phyloP scores from a whole-genome alignment of 2,113 vertebrate genomes.

The Pachycephala philippinensis region DNA sequence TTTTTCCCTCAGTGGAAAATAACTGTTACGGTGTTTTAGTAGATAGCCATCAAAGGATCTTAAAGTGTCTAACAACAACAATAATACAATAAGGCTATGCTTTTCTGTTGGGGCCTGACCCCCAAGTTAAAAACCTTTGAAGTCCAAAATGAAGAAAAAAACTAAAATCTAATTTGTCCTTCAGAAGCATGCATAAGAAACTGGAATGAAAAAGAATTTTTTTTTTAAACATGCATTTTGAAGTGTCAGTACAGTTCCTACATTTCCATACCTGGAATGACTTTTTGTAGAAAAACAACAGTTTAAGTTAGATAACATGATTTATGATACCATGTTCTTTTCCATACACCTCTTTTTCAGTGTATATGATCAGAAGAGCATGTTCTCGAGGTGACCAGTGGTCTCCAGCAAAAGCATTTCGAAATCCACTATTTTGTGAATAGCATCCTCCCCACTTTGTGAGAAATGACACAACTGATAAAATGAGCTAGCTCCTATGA shows the following conservation, averaged over 20 bases:
- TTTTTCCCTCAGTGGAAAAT: neutral
- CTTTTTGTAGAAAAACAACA: conserved; percentile 43
- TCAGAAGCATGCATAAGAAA: neutral
- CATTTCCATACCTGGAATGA: conserved; percentile 40
- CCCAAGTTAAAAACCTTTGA: neutral
- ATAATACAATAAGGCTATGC: neutral
- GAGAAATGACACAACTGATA: neutral
- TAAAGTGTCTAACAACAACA: neutral
- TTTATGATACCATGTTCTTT: rapidly evolving
- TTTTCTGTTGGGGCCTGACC: neutral
- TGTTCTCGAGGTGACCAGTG: neutral
- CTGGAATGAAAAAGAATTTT: neutral
- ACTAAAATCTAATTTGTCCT: neutral
- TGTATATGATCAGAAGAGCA: neutral
- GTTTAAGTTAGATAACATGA: neutral
- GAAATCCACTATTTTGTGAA: neutral
- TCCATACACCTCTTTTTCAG: neutral
- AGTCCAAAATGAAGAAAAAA: neutral
- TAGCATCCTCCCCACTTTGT: neutral
- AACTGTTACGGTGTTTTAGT: neutral
- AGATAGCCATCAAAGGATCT: neutral
- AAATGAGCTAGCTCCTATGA: neutral
- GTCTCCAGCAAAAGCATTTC: neutral
- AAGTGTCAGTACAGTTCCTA: neutral
- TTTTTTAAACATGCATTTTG: neutral